Conservation (phyloP, 2,888 invertebrate genomes). For the Bimastos eiseni region DNA sequence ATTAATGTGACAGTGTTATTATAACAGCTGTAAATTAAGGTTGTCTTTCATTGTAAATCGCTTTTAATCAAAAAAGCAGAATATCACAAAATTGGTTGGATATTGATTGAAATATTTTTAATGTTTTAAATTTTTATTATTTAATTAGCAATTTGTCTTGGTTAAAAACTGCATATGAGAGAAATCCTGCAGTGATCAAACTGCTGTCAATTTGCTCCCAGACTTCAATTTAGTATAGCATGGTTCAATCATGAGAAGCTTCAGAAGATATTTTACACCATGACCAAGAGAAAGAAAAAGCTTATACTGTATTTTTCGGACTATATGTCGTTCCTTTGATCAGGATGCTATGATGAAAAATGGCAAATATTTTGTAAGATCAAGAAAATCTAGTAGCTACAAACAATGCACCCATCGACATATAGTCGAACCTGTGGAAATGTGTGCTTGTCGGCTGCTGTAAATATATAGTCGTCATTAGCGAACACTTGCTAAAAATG, state of each 20-base stretch:
- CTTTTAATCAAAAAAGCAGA: background rate
- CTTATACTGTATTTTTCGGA: too few species aligned
- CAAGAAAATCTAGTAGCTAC: too few species aligned
- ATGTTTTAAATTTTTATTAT: background rate
- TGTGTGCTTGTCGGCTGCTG: too few species aligned
- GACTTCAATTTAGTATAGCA: background rate
- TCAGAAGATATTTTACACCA: background rate
- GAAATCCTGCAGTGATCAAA: background rate
- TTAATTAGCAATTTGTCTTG: background rate
- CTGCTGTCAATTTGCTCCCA: background rate
- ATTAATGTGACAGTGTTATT: background rate
- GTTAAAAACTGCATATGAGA: too few species aligned
- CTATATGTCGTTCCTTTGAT: too few species aligned
- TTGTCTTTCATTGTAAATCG: background rate
- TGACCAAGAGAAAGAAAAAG: background rate
- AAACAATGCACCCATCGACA: too few species aligned
- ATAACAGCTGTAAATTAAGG: background rate
- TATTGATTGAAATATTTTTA: background rate
- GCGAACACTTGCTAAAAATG: too few species aligned
- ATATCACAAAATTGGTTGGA: background rate
- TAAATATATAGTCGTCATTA: too few species aligned
- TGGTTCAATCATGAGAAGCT: background rate
- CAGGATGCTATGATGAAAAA: too few species aligned
- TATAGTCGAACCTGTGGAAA: too few species aligned
- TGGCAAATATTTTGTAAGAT: too few species aligned